Conservation (phyloP, 2,888 invertebrate genomes). For the Acanthosoma haemorrhoidale region DNA sequence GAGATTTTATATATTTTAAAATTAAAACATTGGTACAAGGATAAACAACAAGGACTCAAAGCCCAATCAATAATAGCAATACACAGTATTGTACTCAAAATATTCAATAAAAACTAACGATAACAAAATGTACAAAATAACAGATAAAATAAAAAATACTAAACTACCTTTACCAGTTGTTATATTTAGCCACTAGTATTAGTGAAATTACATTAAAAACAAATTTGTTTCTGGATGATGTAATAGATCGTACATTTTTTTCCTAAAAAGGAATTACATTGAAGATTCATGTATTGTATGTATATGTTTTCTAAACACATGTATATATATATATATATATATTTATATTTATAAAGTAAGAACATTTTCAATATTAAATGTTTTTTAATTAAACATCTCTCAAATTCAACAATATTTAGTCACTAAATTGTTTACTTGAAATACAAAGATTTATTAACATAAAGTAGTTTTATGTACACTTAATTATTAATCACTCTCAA, state of each 20-base stretch:
- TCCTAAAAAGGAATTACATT: neutral
- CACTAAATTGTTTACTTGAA: neutral
- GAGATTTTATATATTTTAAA: slow-evolving; percentile 9
- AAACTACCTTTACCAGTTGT: slow-evolving; percentile 25
- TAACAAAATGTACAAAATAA: slow-evolving; percentile 15
- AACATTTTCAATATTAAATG: slow-evolving; percentile 18
- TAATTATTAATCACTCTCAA: neutral
- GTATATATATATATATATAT: neutral
- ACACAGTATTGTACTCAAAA: slow-evolving; percentile 19
- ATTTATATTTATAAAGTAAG: slow-evolving; percentile 9
- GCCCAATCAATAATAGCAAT: slow-evolving; percentile 24
- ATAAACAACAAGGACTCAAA: slow-evolving; percentile 19
- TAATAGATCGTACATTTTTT: neutral
- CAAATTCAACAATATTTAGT: neutral
- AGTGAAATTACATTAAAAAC: slow-evolving; percentile 16
- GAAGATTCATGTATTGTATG: neutral
- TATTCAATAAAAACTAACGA: slow-evolving; percentile 12
- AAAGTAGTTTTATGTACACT: neutral
- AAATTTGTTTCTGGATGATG: neutral
- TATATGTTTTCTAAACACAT: neutral
- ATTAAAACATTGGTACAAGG: slow-evolving; percentile 20
- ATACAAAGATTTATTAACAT: neutral
- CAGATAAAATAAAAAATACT: slow-evolving; percentile 22
- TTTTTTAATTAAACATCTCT: neutral
- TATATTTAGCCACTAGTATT: slow-evolving; percentile 21